Percentiles rank a stretch among this genome's conserved stretches.
Evolutionary conservation across 2,797 vertebrate genomes (phyloP).

Genomic region (Melanotaenia boesemani): DNA sequence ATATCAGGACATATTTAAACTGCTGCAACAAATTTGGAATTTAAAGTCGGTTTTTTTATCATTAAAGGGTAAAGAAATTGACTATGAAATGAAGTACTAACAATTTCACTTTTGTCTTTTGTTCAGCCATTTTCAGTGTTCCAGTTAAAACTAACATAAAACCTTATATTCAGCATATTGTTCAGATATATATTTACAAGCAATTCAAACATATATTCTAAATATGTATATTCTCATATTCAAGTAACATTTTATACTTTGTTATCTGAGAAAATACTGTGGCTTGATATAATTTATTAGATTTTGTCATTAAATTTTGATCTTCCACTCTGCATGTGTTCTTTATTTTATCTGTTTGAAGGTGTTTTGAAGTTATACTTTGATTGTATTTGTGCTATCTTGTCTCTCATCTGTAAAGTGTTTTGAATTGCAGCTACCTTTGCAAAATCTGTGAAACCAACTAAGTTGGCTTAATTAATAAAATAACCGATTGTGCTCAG

Average conservation of each 20-base stretch:
- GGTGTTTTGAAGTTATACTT: neutral
- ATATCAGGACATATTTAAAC: constrained; percentile 1
- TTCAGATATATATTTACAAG: neutral
- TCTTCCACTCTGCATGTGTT: neutral
- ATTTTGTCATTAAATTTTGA: neutral
- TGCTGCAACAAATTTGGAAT: neutral
- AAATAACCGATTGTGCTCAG: constrained; percentile 4
- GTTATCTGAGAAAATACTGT: neutral
- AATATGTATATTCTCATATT: neutral
- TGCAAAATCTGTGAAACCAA: neutral
- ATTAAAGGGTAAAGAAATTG: neutral
- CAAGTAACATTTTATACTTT: neutral
- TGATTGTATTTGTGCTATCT: neutral
- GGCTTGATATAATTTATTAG: neutral
- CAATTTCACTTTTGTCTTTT: neutral
- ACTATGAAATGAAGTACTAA: neutral
- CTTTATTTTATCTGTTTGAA: neutral
- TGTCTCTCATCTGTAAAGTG: neutral
- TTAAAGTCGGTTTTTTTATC: neutral
- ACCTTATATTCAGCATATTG: neutral
- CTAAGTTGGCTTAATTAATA: neutral
- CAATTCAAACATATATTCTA: neutral
- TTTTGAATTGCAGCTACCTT: neutral
- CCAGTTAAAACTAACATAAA: neutral
- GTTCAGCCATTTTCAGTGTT: neutral